phyloP scores from a whole-genome alignment of 2,888 invertebrate genomes.

The Hemaris fuciformis region DNA sequence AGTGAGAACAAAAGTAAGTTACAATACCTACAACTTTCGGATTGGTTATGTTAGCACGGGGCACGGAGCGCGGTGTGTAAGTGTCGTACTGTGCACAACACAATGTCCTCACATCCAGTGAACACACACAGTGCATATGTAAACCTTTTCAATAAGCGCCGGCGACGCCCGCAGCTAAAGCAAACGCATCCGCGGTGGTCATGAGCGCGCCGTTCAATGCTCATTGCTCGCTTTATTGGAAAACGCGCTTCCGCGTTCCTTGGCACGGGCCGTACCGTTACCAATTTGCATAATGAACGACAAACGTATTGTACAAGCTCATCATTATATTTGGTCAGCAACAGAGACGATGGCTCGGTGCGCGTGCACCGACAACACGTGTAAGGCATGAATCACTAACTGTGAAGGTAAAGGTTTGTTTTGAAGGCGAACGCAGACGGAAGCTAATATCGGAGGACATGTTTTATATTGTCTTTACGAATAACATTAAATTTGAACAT shows the following conservation, averaged over 20 bases:
- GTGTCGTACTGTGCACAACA: background rate
- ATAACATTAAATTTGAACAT: background rate
- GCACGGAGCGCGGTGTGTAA: background rate
- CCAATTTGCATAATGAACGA: constrained; percentile 50
- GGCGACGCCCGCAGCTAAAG: constrained; percentile 47
- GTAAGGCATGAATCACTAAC: background rate
- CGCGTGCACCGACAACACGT: background rate
- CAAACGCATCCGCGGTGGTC: constrained; percentile 37
- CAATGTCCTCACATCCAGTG: background rate
- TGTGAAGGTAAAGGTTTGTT: background rate
- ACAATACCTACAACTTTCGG: no score
- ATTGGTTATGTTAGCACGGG: no score
- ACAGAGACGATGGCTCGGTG: background rate
- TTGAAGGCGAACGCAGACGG: background rate
- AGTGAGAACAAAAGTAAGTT: background rate
- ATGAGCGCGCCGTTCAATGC: constrained; percentile 60
- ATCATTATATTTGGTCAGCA: constrained; percentile 30
- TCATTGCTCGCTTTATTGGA: constrained; percentile 69
- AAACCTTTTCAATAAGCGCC: constrained; percentile 36
- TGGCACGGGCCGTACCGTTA: constrained; percentile 53
- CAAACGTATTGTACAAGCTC: constrained; percentile 33
- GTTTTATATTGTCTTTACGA: background rate
- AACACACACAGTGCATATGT: background rate
- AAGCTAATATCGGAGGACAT: background rate
- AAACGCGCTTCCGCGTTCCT: constrained; percentile 72